Evolutionary conservation across 2,797 vertebrate species (phyloP).

Genomic region (Tapera naevia): DNA sequence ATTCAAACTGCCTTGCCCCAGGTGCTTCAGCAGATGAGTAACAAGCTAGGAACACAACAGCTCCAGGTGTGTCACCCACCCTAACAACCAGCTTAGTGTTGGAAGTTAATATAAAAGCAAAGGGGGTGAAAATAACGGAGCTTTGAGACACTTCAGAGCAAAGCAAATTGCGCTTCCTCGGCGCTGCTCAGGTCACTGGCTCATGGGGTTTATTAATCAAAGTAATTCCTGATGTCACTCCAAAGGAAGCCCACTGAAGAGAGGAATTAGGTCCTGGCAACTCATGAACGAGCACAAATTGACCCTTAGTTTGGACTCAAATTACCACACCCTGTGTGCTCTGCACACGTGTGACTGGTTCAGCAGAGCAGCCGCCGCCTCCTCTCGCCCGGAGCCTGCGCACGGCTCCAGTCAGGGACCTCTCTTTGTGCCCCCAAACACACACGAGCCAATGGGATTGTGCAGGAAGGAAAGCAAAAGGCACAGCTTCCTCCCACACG

Average conservation of each 20-base stretch:
- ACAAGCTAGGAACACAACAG: not conserved
- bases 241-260: not conserved
- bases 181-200: not conserved
- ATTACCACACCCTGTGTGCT: not conserved
- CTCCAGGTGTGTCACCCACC: not conserved
- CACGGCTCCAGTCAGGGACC: not conserved
- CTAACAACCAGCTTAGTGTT: not conserved
- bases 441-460: not conserved
- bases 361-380: not conserved
- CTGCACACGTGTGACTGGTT: not conserved
- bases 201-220: not conserved
- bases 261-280: not conserved
- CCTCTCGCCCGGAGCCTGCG: not conserved
- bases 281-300: not conserved
- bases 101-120: not conserved
- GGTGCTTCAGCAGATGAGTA: not conserved
- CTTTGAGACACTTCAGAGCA: not conserved
- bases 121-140: not conserved
- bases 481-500: not conserved
- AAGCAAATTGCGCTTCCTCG: not conserved
- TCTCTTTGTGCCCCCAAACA: not conserved
- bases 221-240: not conserved
- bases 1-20: not conserved
- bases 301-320: not conserved
- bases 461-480: not conserved